Conservation (phyloP, 2,113 vertebrate genomes). For the Jaculus jaculus region DNA sequence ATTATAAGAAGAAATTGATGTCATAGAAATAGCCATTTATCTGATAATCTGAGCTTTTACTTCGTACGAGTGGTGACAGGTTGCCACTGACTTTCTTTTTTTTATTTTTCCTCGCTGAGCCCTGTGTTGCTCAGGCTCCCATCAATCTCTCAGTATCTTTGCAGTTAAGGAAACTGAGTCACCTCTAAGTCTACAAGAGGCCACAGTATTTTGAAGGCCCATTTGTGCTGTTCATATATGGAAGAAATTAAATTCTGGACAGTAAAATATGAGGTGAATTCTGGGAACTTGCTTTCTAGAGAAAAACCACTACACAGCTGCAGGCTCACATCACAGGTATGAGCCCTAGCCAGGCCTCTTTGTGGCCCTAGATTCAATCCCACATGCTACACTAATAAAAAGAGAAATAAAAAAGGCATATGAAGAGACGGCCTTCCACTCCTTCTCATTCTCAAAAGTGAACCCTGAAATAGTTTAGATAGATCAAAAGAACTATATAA, state of each 20-base stretch:
- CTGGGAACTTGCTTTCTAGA: neutral
- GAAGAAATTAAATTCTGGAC: neutral
- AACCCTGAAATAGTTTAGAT: neutral
- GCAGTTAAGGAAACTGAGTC: neutral
- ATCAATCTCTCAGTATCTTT: neutral
- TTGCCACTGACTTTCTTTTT: neutral
- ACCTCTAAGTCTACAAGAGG: neutral
- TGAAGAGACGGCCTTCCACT: neutral
- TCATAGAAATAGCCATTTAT: neutral
- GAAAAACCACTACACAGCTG: neutral
- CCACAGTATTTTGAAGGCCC: neutral
- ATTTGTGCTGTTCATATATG: neutral
- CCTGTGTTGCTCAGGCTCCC: neutral
- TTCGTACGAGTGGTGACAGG: fast-evolving
- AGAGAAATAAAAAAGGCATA: neutral
- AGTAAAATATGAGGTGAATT: neutral
- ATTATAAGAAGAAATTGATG: neutral
- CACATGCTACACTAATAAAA: neutral
- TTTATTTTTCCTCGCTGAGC: neutral
- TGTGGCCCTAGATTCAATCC: neutral
- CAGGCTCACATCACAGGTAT: neutral
- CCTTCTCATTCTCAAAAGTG: neutral
- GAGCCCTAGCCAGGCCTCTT: neutral
- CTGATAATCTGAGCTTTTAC: neutral
- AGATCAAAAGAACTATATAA: no score